These are phyloP conservation scores for Dendroctonus valens DNA, from an alignment of 1,140 invertebrate species.

Conservation along the genomic window DNA sequence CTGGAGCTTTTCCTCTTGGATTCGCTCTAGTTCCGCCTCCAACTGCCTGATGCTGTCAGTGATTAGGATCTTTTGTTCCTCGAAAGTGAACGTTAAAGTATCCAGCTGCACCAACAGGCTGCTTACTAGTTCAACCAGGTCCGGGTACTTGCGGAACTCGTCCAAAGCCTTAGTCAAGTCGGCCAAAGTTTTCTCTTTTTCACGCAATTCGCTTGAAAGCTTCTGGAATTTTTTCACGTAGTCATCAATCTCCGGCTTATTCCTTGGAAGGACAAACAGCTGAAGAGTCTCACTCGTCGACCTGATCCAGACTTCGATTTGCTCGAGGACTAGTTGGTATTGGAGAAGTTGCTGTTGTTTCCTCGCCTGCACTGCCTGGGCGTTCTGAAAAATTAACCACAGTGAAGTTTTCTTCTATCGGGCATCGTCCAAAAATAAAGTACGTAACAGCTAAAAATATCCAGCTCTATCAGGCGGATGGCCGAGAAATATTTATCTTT, in stretches of 20 bases:
- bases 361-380: slow-evolving; percentile 55
- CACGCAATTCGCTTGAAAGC: slow-evolving; percentile 58
- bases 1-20: slow-evolving; percentile 45
- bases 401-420: too few species aligned
- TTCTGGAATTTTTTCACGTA: slow-evolving; percentile 53
- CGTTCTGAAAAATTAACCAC: slow-evolving; percentile 48
- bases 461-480: too few species aligned
- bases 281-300: slow-evolving; percentile 44
- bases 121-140: slow-evolving; percentile 54
- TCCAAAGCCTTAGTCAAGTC: slow-evolving; percentile 59
- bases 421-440: too few species aligned
- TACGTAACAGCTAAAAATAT: too few species aligned
- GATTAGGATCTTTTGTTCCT: slow-evolving; percentile 58
- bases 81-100: slow-evolving; percentile 56
- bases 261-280: slow-evolving; percentile 33
- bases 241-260: slow-evolving; percentile 52
- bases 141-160: slow-evolving; percentile 52
- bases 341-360: slow-evolving; percentile 58
- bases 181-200: slow-evolving; percentile 57
- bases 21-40: slow-evolving; percentile 47
- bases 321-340: slow-evolving; percentile 61
- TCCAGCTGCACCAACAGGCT: slow-evolving; percentile 58
- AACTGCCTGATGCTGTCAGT: slow-evolving; percentile 58
- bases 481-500: too few species aligned
- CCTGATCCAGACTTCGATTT: slow-evolving; percentile 63